A percentile compares a stretch with the other conserved stretches of the same genome.
Conservation (phyloP, 2,797 vertebrate species). For the Epinephelus coioides region DNA sequence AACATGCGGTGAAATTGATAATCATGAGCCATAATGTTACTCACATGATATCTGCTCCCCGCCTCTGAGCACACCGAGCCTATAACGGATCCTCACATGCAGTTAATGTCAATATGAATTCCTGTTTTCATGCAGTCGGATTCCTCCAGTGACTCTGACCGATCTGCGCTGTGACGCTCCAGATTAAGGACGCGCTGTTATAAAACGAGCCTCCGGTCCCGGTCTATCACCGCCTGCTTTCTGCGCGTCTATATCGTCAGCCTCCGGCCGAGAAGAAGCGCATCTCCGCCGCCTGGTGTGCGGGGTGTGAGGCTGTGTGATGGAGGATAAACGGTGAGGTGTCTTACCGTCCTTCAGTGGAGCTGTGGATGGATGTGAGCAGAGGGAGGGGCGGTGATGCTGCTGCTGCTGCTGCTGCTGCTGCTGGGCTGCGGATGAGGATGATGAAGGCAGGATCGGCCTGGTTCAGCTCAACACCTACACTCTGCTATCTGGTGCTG, state of each 20-base stretch:
- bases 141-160: slow-evolving; percentile 33
- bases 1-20: neutral
- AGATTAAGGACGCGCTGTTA: slow-evolving; percentile 13
- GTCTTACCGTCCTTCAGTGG: slow-evolving; percentile 49
- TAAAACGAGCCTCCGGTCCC: neutral
- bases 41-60: slow-evolving; percentile 8
- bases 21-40: neutral
- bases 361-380: slow-evolving; percentile 41
- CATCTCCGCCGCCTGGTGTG: neutral
- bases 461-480: slow-evolving; percentile 47
- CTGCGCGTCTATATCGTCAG: neutral
- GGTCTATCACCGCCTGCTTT: neutral
- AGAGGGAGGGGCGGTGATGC: slow-evolving; percentile 50
- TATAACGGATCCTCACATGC: neutral
- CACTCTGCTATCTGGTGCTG: slow-evolving; percentile 51
- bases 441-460: slow-evolving; percentile 56
- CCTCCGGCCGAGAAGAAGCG: neutral
- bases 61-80: neutral
- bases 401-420: slow-evolving; percentile 37
- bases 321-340: neutral
- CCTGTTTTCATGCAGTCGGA: neutral
- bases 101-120: neutral
- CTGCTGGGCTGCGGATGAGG: slow-evolving; percentile 43
- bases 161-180: slow-evolving; percentile 1
- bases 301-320: neutral